Conservation (phyloP, 2,797 vertebrate genomes). For the Xiphophorus birchmanni region DNA sequence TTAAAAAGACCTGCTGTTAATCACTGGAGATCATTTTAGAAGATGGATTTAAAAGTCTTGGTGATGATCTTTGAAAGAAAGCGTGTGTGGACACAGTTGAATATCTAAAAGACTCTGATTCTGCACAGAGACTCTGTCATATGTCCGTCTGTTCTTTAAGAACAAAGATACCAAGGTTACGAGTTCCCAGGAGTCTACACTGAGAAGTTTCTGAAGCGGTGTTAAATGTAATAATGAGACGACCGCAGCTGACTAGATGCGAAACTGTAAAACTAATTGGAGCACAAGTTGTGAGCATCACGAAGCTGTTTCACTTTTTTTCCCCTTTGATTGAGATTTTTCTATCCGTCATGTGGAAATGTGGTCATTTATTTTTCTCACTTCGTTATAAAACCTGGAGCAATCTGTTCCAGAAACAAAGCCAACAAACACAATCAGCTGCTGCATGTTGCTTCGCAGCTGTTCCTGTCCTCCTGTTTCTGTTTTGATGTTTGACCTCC, state of each 20-base stretch:
- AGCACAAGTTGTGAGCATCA: neutral
- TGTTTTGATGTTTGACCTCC: conserved; percentile 21
- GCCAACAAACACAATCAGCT: neutral
- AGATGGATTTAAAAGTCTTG: neutral
- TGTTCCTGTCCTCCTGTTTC: neutral
- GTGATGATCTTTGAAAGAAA: neutral
- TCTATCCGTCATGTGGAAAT: neutral
- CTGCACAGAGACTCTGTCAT: neutral
- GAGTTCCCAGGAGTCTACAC: neutral
- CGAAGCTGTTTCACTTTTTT: neutral
- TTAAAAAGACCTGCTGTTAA: neutral
- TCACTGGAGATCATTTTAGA: neutral
- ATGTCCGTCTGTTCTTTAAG: neutral
- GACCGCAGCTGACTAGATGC: neutral
- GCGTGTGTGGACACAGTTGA: neutral
- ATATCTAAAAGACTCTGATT: neutral
- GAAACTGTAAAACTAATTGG: neutral
- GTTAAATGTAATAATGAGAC: neutral
- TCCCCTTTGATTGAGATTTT: neutral
- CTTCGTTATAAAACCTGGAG: neutral
- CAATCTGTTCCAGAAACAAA: neutral
- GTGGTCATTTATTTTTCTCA: neutral
- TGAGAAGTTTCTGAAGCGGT: neutral
- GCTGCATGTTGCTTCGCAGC: neutral
- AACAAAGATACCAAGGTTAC: neutral